These are phyloP conservation scores for Platycercus adscitus DNA, from an alignment of 2,113 vertebrate genomes.

Conservation along the genomic window DNA sequence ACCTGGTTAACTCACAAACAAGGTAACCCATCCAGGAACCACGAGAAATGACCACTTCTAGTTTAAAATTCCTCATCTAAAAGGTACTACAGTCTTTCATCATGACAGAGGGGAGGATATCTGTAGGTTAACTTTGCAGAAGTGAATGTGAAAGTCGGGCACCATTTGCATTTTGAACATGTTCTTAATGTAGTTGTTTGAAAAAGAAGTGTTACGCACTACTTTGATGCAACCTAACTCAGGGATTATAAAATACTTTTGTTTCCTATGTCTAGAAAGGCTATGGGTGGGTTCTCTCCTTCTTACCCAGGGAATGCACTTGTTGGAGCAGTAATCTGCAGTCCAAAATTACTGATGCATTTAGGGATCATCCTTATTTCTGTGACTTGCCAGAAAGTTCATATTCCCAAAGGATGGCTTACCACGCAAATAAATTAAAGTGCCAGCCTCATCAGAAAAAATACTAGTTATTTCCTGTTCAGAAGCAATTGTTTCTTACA, in stretches of 20 bases:
- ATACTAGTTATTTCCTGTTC: background rate
- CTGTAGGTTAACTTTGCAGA: background rate
- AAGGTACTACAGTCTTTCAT: background rate
- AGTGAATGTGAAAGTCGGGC: background rate
- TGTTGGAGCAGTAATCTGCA: background rate
- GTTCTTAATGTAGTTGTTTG: background rate
- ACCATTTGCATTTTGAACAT: background rate
- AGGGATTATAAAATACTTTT: background rate
- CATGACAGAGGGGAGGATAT: background rate
- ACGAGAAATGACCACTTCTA: rapidly evolving
- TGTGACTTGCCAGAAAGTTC: background rate
- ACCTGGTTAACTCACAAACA: background rate
- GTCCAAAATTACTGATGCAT: background rate
- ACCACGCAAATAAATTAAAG: background rate
- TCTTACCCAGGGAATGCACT: background rate
- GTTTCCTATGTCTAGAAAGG: background rate
- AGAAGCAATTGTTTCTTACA: background rate
- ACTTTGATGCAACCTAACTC: background rate
- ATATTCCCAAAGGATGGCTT: background rate
- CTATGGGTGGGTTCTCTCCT: background rate
- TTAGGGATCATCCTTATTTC: background rate
- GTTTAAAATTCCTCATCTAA: background rate
- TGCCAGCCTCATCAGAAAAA: background rate
- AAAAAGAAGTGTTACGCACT: background rate
- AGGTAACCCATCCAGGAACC: background rate